phyloP scores from a whole-genome alignment of 2,113 vertebrate species.

The Ciconia stormi region DNA sequence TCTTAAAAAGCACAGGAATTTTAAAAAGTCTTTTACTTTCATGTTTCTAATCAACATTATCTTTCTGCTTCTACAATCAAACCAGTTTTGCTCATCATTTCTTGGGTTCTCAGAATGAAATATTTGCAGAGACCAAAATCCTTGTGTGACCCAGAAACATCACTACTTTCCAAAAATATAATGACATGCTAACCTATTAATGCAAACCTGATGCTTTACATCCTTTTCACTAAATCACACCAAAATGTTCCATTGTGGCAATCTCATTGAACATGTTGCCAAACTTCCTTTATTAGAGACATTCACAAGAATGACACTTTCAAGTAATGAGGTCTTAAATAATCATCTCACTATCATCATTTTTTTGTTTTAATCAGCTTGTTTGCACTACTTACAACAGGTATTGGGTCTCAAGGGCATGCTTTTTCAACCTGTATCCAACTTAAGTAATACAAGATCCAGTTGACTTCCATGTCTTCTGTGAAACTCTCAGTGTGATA shows the following conservation, averaged over 20 bases:
- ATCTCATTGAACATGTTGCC: background rate
- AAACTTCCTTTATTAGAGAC: background rate
- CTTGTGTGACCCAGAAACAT: slow-evolving; percentile 22
- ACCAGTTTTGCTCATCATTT: background rate
- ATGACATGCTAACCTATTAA: slow-evolving; percentile 1
- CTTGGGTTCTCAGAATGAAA: background rate
- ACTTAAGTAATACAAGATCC: background rate
- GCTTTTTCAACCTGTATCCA: background rate
- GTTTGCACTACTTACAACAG: background rate
- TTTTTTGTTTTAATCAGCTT: background rate
- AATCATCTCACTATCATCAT: background rate
- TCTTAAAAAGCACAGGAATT: background rate
- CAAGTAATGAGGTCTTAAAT: background rate
- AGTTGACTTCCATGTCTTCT: background rate
- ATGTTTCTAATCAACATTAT: background rate
- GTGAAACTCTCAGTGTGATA: background rate
- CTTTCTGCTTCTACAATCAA: background rate
- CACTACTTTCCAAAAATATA: background rate
- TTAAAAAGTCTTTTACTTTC: background rate
- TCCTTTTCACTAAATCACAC: background rate
- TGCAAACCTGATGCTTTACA: background rate
- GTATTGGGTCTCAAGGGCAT: background rate
- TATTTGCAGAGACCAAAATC: background rate
- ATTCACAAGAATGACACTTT: background rate
- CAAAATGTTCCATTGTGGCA: background rate